Conservation (phyloP, 2,797 vertebrate genomes). For the Nannoperca australis region DNA sequence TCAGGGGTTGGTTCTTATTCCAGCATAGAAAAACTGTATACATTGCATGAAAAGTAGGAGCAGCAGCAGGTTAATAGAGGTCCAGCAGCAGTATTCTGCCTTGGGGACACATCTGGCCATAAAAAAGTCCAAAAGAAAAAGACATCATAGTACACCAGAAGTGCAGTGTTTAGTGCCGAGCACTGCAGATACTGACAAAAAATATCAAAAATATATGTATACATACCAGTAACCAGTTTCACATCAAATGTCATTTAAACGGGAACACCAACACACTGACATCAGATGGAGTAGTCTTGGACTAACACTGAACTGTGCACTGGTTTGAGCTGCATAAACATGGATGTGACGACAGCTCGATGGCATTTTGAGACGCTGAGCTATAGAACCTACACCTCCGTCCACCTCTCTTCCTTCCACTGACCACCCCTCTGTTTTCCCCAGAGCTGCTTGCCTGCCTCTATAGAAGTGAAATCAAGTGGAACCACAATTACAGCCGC, state of each 20-base stretch:
- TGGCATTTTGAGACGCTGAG: conserved; percentile 28
- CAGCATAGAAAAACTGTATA: neutral
- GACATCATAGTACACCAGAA: neutral
- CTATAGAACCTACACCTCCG: conserved; percentile 30
- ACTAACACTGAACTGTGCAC: neutral
- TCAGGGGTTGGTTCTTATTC: neutral
- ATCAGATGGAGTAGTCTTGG: neutral
- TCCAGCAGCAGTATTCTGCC: neutral
- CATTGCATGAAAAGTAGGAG: neutral
- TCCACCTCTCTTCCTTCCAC: conserved; percentile 21
- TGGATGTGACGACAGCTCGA: conserved; percentile 8
- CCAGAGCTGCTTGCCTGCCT: conserved; percentile 48
- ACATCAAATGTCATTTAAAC: conserved; percentile 17
- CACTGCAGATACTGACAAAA: neutral
- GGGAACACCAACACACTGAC: neutral
- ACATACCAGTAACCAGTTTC: neutral
- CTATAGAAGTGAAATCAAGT: conserved; percentile 68
- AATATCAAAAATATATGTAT: neutral
- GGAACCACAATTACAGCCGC: conserved; percentile 75
- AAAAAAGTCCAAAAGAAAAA: neutral
- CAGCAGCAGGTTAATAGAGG: no score
- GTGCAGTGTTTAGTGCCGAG: neutral
- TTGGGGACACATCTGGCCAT: neutral
- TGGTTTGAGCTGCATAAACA: conserved; percentile 1
- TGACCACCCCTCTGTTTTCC: conserved; percentile 30